Percentiles rank a stretch among this genome's conserved stretches.
phyloP scores from a whole-genome alignment of 2,888 invertebrate species.

The Tenodera sinensis region DNA sequence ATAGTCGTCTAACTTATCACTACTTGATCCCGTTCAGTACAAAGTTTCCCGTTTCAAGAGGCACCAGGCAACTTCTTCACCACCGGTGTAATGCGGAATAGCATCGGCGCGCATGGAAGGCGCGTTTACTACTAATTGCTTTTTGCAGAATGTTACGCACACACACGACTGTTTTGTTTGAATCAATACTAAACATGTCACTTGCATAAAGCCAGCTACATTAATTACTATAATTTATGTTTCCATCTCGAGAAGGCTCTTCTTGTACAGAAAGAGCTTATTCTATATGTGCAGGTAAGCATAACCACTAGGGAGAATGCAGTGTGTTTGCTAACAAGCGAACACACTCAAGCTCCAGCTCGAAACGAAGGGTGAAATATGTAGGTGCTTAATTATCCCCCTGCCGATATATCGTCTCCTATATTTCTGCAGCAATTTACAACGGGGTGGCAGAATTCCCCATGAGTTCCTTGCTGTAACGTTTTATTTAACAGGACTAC shows the following conservation, averaged over 20 bases:
- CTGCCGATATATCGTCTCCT: too few species aligned
- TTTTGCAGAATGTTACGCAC: not conserved
- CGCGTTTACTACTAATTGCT: not conserved
- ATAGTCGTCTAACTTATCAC: not conserved
- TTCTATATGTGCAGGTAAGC: not conserved
- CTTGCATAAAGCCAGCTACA: not conserved
- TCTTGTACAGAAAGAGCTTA: not conserved
- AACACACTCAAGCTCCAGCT: not conserved
- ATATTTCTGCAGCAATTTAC: too few species aligned
- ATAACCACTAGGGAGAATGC: not conserved
- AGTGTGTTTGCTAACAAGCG: not conserved
- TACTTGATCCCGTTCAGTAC: not conserved
- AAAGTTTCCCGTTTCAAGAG: not conserved
- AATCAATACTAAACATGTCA: not conserved
- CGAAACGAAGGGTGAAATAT: not conserved
- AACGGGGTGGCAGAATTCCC: too few species aligned
- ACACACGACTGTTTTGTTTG: not conserved
- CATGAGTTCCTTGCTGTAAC: too few species aligned
- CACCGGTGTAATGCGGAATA: not conserved
- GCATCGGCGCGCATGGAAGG: not conserved
- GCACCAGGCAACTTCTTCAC: not conserved
- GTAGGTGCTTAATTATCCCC: not conserved
- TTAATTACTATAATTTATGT: not conserved
- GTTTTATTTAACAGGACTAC: too few species aligned
- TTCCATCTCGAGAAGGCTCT: not conserved